Conservation (phyloP, 2,113 vertebrate species). For the Pogona vitticeps region DNA sequence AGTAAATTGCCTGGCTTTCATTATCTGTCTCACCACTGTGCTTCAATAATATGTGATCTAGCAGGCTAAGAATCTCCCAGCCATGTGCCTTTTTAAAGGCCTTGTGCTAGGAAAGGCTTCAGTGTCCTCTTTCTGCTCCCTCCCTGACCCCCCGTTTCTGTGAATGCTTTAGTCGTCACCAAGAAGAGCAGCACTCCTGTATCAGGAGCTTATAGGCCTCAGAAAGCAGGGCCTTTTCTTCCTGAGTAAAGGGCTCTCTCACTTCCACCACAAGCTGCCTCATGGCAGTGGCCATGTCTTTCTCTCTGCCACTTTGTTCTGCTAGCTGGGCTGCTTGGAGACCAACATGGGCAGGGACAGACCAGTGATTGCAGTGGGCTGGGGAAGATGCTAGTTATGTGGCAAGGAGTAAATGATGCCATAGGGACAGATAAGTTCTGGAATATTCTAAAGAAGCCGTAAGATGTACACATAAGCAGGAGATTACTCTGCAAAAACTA, state of each 20-base stretch:
- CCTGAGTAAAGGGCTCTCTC: neutral
- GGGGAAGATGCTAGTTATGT: neutral
- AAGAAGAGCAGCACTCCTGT: neutral
- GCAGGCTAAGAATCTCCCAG: constrained; percentile 1
- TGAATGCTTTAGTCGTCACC: neutral
- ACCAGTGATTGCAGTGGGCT: neutral
- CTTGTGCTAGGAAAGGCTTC: neutral
- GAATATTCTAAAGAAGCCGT: neutral
- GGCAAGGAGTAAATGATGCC: neutral
- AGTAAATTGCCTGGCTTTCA: rapidly evolving
- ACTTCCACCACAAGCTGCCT: constrained; percentile 1
- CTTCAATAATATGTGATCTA: neutral
- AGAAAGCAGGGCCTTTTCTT: neutral
- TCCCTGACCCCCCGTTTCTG: neutral
- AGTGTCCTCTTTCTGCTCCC: constrained; percentile 16
- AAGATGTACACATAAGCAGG: neutral
- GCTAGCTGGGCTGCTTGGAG: neutral
- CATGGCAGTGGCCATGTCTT: constrained; percentile 10
- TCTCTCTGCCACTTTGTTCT: constrained; percentile 18
- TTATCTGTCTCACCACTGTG: rapidly evolving
- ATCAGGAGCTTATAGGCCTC: constrained; percentile 5
- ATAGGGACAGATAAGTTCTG: neutral
- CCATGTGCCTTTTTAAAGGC: neutral
- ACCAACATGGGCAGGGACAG: neutral
- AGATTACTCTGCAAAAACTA: neutral